phyloP scores from a whole-genome alignment of 2,113 vertebrate species.

The Mesitornis unicolor region DNA sequence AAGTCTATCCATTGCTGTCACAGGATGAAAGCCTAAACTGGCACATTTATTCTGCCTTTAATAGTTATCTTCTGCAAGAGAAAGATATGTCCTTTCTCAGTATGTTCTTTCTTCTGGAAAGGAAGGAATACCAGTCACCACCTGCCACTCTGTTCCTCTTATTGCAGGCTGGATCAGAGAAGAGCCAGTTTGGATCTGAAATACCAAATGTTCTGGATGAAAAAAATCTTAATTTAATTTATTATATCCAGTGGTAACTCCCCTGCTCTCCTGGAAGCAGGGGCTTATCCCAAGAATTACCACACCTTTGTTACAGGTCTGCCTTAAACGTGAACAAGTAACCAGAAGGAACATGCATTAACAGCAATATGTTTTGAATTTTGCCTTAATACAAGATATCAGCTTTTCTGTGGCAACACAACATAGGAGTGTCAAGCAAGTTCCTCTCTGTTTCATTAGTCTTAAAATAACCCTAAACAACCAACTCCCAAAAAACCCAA shows the following conservation, averaged over 20 bases:
- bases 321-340: neutral
- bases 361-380: neutral
- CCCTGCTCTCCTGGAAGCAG: neutral
- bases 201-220: neutral
- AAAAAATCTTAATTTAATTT: neutral
- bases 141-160: neutral
- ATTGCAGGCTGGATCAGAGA: neutral
- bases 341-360: neutral
- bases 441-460: neutral
- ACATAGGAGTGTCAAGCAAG: neutral
- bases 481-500: too few relatives aligned
- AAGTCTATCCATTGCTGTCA: neutral
- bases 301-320: neutral
- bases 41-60: neutral
- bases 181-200: neutral
- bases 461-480: neutral
- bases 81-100: too few relatives aligned
- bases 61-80: neutral
- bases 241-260: neutral
- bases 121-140: neutral
- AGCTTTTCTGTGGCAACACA: neutral
- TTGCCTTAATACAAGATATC: neutral
- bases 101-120: too few relatives aligned
- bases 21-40: neutral
- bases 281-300: neutral